Evolutionary conservation across 2,888 invertebrate species (phyloP).

Genomic region (Adineta ricciae): DNA sequence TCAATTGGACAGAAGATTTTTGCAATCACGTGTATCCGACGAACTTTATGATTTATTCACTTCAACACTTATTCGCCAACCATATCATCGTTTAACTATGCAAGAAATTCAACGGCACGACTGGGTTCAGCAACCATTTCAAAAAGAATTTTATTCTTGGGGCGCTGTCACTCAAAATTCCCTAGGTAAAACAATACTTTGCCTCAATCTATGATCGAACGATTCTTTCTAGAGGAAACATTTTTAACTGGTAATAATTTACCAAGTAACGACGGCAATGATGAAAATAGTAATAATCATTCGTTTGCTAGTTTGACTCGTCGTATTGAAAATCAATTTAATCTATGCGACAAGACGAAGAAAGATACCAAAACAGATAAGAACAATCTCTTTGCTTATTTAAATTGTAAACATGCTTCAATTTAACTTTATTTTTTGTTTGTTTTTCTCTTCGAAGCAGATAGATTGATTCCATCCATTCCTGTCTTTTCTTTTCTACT

Average conservation of each 20-base stretch:
- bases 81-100: not conserved
- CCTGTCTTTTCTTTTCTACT: not conserved
- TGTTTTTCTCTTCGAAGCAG: not conserved
- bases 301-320: conserved; percentile 21
- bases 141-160: not conserved
- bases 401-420: conserved; percentile 9
- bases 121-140: not conserved
- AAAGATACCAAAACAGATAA: not conserved
- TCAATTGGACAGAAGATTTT: not conserved
- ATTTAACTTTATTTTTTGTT: not conserved
- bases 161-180: not conserved
- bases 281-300: not conserved
- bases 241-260: not conserved
- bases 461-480: not conserved
- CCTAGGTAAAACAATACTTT: too few species aligned
- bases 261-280: not conserved
- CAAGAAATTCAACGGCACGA: not conserved
- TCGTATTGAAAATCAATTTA: conserved; percentile 17
- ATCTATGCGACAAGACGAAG: not conserved
- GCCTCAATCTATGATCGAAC: too few species aligned
- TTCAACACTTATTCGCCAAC: not conserved
- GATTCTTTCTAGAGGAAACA: not conserved
- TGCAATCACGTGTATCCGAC: not conserved
- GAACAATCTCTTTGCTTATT: not conserved
- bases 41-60: conserved; percentile 1